A percentile compares a stretch with the other conserved stretches of the same genome.
Conservation (phyloP, 2,888 invertebrate species). For the Fragum sueziense region DNA sequence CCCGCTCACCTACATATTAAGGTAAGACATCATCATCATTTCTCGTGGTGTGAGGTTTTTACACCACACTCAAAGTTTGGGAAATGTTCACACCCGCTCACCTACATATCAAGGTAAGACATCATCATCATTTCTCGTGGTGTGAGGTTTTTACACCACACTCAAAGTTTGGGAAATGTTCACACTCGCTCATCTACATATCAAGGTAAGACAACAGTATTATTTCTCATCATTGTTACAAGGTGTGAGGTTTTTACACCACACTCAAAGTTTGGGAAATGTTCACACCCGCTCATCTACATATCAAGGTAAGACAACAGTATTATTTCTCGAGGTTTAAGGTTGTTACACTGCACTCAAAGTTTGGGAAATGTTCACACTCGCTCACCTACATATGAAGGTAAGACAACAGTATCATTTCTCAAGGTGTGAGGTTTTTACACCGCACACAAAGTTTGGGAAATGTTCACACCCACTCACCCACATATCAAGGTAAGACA, state of each 20-base stretch:
- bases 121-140: no score
- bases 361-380: background rate
- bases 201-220: no score
- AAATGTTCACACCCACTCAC: slow-evolving; percentile 3
- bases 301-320: background rate
- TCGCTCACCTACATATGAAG: slow-evolving; percentile 11
- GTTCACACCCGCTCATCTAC: slow-evolving; percentile 3
- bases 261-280: slow-evolving; percentile 22
- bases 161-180: no score
- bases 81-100: background rate
- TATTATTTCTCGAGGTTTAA: slow-evolving; percentile 46
- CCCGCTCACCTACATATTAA: no score
- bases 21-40: no score
- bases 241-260: slow-evolving; percentile 52
- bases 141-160: no score
- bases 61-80: slow-evolving; percentile 24
- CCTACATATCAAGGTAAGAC: no score
- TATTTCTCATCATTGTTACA: slow-evolving; percentile 43
- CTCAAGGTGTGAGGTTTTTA: slow-evolving; percentile 54
- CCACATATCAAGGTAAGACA: slow-evolving; percentile 1
- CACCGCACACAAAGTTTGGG: slow-evolving; percentile 30
- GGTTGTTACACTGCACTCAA: slow-evolving; percentile 43
- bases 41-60: slow-evolving; percentile 50
- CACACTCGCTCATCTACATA: no score
- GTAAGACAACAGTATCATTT: background rate